phyloP scores from a whole-genome alignment of 2,888 invertebrate genomes.

The Drosophila mulleri region DNA sequence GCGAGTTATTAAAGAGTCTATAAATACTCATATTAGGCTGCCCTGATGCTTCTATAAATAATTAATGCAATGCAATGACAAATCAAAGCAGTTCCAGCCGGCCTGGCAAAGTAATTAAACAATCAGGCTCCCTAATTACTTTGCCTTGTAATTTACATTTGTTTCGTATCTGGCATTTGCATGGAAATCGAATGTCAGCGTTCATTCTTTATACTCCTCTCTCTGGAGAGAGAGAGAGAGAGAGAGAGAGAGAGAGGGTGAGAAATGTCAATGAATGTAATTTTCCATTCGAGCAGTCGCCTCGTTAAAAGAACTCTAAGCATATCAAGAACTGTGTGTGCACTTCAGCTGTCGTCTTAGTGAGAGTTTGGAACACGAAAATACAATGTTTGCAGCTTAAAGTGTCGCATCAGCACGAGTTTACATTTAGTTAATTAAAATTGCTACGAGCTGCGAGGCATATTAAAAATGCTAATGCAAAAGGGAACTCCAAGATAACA shows the following conservation, averaged over 20 bases:
- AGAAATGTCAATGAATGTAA: slow-evolving; percentile 37
- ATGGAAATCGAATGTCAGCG: slow-evolving; percentile 37
- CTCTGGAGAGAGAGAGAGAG: not conserved
- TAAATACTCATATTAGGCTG: slow-evolving; percentile 38
- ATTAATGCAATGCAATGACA: slow-evolving; percentile 36
- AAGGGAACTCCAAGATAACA: slow-evolving; percentile 15
- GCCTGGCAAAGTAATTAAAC: slow-evolving; percentile 29
- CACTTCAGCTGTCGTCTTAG: slow-evolving; percentile 26
- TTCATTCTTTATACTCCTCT: no score
- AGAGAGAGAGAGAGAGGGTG: no score
- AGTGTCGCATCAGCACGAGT: slow-evolving; percentile 52
- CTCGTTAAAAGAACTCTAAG: slow-evolving; percentile 8
- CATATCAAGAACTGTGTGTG: slow-evolving; percentile 11
- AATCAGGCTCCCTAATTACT: slow-evolving; percentile 49
- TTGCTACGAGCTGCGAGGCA: slow-evolving; percentile 32
- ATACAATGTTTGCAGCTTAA: slow-evolving; percentile 42
- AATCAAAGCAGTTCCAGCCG: slow-evolving; percentile 15
- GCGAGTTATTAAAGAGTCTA: slow-evolving; percentile 67
- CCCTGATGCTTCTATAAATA: slow-evolving; percentile 42
- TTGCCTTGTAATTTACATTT: slow-evolving; percentile 31
- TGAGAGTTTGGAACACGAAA: slow-evolving; percentile 6
- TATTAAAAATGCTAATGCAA: slow-evolving; percentile 29
- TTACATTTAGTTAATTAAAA: slow-evolving; percentile 74
- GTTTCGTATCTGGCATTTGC: slow-evolving; percentile 38
- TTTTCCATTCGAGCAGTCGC: slow-evolving; percentile 46